These are phyloP conservation scores for Choreutis nemorana DNA, from an alignment of 2,888 invertebrate species.

Conservation along the genomic window DNA sequence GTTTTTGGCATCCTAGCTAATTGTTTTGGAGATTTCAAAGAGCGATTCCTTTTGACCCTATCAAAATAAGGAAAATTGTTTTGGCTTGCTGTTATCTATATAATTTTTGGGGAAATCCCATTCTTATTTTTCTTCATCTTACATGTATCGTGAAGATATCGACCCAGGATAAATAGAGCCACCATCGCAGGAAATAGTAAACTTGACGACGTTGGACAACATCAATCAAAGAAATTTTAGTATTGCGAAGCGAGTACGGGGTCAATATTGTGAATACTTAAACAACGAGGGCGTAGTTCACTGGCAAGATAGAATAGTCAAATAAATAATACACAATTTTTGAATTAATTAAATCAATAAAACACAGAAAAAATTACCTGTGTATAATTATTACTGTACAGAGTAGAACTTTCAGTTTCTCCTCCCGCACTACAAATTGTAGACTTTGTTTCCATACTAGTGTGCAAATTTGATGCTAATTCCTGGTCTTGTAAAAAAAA, in stretches of 20 bases:
- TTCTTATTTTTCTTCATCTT: constrained; percentile 4
- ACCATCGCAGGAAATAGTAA: constrained; percentile 7
- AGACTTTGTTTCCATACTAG: constrained; percentile 7
- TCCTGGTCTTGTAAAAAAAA: constrained; percentile 10
- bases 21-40: constrained; percentile 10
- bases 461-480: constrained; percentile 6
- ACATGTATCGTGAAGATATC: constrained; percentile 4
- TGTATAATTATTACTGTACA: constrained; percentile 6
- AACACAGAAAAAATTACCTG: neutral
- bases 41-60: constrained; percentile 7
- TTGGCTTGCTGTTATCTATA: constrained; percentile 9
- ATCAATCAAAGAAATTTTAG: constrained; percentile 7
- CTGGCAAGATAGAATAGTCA: constrained; percentile 8
- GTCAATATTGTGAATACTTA: constrained; percentile 3
- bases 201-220: constrained; percentile 7
- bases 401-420: constrained; percentile 5
- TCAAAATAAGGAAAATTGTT: constrained; percentile 9
- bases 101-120: constrained; percentile 6
- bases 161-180: constrained; percentile 6
- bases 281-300: constrained; percentile 8
- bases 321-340: constrained; percentile 1
- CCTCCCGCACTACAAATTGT: constrained; percentile 5
- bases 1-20: constrained; percentile 9
- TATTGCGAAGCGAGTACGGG: constrained; percentile 5
- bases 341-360: neutral